Evolutionary conservation across 2,797 vertebrate species (phyloP).

Genomic region (Paratrypauchen microcephalus): DNA sequence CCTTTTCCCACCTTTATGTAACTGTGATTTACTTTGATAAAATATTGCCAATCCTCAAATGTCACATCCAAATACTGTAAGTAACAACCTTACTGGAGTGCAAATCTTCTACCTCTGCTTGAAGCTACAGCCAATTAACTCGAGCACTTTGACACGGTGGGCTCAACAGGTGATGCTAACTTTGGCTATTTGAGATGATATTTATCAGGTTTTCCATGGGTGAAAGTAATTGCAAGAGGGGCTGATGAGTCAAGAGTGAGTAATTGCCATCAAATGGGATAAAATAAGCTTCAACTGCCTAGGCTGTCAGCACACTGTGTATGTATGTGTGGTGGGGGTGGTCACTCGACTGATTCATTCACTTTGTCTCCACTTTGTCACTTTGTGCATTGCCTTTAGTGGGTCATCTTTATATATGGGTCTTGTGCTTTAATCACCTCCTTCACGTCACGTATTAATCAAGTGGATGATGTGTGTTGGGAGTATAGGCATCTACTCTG

Average conservation of each 20-base stretch:
- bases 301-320: constrained; percentile 28
- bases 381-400: background rate
- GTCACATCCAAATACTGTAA: background rate
- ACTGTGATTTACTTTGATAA: background rate
- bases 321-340: constrained; percentile 17
- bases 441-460: constrained; percentile 32
- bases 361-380: constrained; percentile 38
- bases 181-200: constrained; percentile 43
- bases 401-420: background rate
- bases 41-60: background rate
- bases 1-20: too few relatives aligned
- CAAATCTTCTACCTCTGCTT: background rate
- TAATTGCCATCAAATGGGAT: constrained; percentile 50
- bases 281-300: constrained; percentile 50
- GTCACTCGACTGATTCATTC: constrained; percentile 55
- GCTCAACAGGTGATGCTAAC: constrained; percentile 26
- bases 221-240: constrained; percentile 21
- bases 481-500: constrained; percentile 6
- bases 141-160: constrained; percentile 35
- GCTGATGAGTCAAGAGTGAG: constrained; percentile 48
- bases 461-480: constrained; percentile 13
- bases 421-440: constrained; percentile 20
- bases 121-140: constrained; percentile 31
- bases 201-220: constrained; percentile 46
- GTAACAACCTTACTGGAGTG: background rate